These are phyloP conservation scores for Datnioides undecimradiatus DNA, from an alignment of 2,113 vertebrate species.

Conservation along the genomic window DNA sequence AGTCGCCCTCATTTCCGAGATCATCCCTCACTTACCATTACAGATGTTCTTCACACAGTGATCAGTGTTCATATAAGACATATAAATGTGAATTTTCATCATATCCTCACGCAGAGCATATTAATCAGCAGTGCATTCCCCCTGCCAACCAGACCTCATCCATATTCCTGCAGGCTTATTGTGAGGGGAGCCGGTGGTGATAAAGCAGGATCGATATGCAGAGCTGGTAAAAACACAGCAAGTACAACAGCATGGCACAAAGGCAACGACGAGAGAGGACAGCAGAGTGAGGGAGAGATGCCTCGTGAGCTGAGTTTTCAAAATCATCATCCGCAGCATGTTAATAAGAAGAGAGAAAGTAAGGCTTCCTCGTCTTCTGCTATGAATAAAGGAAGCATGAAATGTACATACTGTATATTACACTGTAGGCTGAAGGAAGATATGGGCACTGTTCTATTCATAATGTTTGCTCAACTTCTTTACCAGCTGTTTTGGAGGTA, in stretches of 20 bases:
- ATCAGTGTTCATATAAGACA: slow-evolving; percentile 72
- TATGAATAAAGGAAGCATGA: slow-evolving; percentile 53
- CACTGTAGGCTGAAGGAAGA: slow-evolving; percentile 22
- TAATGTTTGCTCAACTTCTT: slow-evolving; percentile 33
- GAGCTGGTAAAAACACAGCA: slow-evolving; percentile 79
- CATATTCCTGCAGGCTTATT: slow-evolving; percentile 80
- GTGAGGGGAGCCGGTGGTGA: slow-evolving; percentile 67
- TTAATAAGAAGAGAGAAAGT: slow-evolving; percentile 48
- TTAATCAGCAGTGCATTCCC: slow-evolving; percentile 76
- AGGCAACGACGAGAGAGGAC: slow-evolving; percentile 64
- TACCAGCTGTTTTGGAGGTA: slow-evolving; percentile 38
- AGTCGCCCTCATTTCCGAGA: slow-evolving; percentile 38
- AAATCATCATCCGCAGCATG: slow-evolving; percentile 49
- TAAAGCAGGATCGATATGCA: slow-evolving; percentile 82
- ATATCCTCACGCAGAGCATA: slow-evolving; percentile 67
- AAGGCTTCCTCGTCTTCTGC: slow-evolving; percentile 7
- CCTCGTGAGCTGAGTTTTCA: slow-evolving; percentile 62
- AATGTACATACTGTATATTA: slow-evolving; percentile 43
- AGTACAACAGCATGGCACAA: slow-evolving; percentile 75
- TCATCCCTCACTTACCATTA: slow-evolving; percentile 51
- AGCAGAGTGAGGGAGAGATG: slow-evolving; percentile 48
- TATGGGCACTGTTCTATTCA: slow-evolving; percentile 15
- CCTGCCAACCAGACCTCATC: slow-evolving; percentile 74
- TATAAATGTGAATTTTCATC: slow-evolving; percentile 76
- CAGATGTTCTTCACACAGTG: slow-evolving; percentile 56